Evolutionary conservation across 2,888 invertebrate species (phyloP), one percentile per base, ranked within the genome.

Genomic region (Tachina lurida): DNA sequence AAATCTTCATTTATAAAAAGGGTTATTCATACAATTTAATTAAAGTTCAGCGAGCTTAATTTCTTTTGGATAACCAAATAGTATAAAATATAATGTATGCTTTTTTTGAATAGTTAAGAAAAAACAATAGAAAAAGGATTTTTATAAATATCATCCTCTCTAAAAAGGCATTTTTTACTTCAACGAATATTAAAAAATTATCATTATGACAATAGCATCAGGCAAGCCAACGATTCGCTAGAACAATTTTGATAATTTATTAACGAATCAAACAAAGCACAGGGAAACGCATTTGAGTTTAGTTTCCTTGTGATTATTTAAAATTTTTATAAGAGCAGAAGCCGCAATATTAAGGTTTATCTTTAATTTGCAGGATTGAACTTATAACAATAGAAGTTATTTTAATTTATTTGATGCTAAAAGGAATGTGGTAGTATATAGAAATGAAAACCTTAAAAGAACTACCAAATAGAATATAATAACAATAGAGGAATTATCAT

Each of bases 341-440:
- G 10, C 15, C 19, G 19, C 10, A 17, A 8, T 54, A 54, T 54
- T 17, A 8, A 62, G 10, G 47, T 15, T 70, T 81, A 81, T 81
- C 81, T 75, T 13, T 75, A 45, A 74, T 62, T 58, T 74, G 84
- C 84, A 77, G 73, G 68, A 39, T 49, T 77, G 77, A 73, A 63
- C 81, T 85, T 77, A 7, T n/a, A 76, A 80, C 68, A 81, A 81
- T 31, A 39, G 62, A 8, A 68, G 58, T 74, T 77, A 74, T 74
- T 77, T 74, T 74, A 43, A 56, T 41, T n/a, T 39, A 39, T 79
- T 76, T 67, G 1, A 9, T 62, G 22, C 39, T 71, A 5, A 15
- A 71, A 71, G 22, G 43, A 60, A 70, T 52, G 9, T 17, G 9
- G 5, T 12, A 56, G 41, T 41, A 63, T n/a, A 3, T n/a, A 31